Evolutionary conservation across 2,797 vertebrate species (phyloP).

Genomic region (Galagoides demidoff): DNA sequence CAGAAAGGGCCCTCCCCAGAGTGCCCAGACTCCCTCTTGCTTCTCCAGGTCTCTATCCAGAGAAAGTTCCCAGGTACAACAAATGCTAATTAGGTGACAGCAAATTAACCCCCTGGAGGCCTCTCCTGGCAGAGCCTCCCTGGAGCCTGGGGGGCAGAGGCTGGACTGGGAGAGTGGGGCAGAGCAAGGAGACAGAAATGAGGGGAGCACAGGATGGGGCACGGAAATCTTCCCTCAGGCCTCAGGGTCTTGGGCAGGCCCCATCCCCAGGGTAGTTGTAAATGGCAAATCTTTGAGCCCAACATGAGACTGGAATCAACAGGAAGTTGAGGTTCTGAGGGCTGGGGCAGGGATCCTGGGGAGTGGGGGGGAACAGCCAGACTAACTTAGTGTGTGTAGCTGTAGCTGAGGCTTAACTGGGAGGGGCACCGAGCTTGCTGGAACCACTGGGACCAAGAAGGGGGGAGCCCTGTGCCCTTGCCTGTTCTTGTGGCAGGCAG

Average conservation of each 20-base stretch:
- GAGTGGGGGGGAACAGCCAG: not conserved
- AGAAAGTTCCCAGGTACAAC: slow-evolving; percentile 82
- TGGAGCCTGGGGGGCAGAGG: slow-evolving; percentile 42
- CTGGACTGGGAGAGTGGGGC: not conserved
- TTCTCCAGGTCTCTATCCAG: slow-evolving; percentile 69
- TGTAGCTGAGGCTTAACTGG: slow-evolving; percentile 59
- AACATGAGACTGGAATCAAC: slow-evolving; percentile 11
- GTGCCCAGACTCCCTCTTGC: not conserved
- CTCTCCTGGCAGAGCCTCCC: slow-evolving; percentile 79
- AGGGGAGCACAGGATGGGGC: not conserved
- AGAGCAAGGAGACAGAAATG: not conserved
- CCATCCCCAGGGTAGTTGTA: not conserved
- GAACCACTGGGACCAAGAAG: not conserved
- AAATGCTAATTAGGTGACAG: slow-evolving; percentile 84
- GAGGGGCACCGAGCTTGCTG: not conserved
- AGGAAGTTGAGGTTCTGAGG: slow-evolving; percentile 2
- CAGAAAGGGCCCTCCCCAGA: not conserved
- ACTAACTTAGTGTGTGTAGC: slow-evolving; percentile 75
- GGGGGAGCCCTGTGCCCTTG: not conserved
- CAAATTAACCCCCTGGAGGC: slow-evolving; percentile 84
- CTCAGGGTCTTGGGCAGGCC: not conserved
- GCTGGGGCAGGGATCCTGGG: not conserved
- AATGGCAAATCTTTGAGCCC: not conserved
- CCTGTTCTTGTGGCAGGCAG: not conserved
- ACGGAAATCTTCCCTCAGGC: not conserved